Conservation (phyloP, 2,113 vertebrate genomes). For the Tenebrosternarchus preto region DNA sequence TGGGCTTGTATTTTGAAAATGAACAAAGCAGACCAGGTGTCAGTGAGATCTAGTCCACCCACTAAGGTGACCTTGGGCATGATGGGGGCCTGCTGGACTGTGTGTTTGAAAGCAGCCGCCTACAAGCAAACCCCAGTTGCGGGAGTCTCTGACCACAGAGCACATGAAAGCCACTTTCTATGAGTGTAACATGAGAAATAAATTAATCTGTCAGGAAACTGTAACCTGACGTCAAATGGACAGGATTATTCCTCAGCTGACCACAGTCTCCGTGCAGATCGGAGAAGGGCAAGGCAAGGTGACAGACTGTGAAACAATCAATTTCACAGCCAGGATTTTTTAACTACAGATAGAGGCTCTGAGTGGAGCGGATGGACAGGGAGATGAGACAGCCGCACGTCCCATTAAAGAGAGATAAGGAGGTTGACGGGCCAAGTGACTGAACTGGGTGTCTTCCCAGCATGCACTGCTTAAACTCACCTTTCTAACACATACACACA, state of each 20-base stretch:
- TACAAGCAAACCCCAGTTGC: background rate
- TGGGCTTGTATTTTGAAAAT: background rate
- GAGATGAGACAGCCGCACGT: slow-evolving; percentile 34
- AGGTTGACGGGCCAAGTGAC: background rate
- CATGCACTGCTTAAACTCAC: background rate
- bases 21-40: background rate
- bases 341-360: slow-evolving; percentile 38
- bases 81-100: too few relatives aligned
- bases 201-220: slow-evolving; percentile 44
- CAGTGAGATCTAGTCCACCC: background rate
- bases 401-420: slow-evolving; percentile 44
- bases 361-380: slow-evolving; percentile 9
- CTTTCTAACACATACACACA: background rate
- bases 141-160: background rate
- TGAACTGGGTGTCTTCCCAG: background rate
- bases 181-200: slow-evolving; percentile 31
- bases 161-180: slow-evolving; percentile 1
- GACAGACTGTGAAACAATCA: slow-evolving; percentile 46
- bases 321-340: slow-evolving; percentile 25
- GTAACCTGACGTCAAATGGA: slow-evolving; percentile 40
- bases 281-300: slow-evolving; percentile 46
- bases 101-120: background rate
- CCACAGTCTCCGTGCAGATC: slow-evolving; percentile 43
- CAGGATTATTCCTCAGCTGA: slow-evolving; percentile 45
- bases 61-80: background rate